phyloP scores from a whole-genome alignment of 2,797 vertebrate species.

The Margarornis squamiger region DNA sequence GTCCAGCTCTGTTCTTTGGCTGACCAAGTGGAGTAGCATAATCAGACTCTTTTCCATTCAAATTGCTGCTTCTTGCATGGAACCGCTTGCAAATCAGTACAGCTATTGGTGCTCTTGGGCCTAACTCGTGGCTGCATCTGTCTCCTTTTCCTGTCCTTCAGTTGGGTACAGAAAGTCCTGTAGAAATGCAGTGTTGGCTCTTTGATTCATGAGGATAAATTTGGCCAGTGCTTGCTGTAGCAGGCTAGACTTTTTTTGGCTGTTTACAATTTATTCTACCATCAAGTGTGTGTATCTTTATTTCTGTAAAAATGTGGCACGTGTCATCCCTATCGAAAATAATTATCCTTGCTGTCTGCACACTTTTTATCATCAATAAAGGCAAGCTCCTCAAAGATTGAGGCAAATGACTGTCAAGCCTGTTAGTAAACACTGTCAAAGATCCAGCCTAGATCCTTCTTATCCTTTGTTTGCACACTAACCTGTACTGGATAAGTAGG shows the following conservation, averaged over 20 bases:
- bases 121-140: not conserved
- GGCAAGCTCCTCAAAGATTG: slow-evolving; percentile 1
- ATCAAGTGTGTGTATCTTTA: not conserved
- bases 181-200: not conserved
- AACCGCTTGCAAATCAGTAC: not conserved
- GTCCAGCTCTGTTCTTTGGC: not conserved
- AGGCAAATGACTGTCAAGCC: slow-evolving; percentile 27
- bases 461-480: slow-evolving; percentile 18
- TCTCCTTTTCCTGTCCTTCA: not conserved
- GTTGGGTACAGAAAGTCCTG: not conserved
- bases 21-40: not conserved
- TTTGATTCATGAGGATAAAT: not conserved
- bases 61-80: not conserved
- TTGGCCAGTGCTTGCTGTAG: not conserved
- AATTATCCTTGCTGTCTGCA: not conserved
- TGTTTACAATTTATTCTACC: not conserved
- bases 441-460: slow-evolving; percentile 12
- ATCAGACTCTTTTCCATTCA: not conserved
- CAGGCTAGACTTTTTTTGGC: not conserved
- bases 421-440: slow-evolving; percentile 47
- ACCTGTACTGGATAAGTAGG: not conserved
- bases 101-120: not conserved
- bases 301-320: not conserved
- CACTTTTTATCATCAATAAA: not conserved
- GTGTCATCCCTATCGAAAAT: not conserved